These are phyloP conservation scores for Crypturellus undulatus DNA, from an alignment of 2,113 vertebrate species.

Conservation along the genomic window DNA sequence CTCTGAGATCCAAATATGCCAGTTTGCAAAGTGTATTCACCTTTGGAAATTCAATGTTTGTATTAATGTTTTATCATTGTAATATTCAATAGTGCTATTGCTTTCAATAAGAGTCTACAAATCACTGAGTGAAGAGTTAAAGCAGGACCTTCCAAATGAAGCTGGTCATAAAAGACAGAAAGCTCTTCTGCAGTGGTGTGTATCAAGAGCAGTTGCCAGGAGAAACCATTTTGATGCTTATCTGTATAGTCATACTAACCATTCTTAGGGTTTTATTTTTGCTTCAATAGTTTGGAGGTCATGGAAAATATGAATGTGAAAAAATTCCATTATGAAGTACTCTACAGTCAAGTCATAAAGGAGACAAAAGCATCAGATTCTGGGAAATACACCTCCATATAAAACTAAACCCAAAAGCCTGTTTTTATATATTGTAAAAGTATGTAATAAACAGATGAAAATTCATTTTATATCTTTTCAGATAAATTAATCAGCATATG, in stretches of 20 bases:
- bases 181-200: not conserved
- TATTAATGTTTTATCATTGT: not conserved
- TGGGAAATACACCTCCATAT: not conserved
- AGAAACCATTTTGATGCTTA: not conserved
- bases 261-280: not conserved
- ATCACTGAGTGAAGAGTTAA: not conserved
- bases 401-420: not conserved
- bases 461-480: not conserved
- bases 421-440: not conserved
- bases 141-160: not conserved
- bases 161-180: not conserved
- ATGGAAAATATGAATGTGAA: not conserved
- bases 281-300: not conserved
- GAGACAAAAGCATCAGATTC: not conserved
- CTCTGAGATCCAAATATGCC: not conserved
- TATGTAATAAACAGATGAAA: not conserved
- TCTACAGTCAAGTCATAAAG: not conserved
- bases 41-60: conserved; percentile 19
- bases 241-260: not conserved
- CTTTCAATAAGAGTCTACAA: not conserved
- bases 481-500: not conserved
- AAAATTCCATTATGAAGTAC: not conserved
- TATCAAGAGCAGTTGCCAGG: not conserved
- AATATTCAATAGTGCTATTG: not conserved
- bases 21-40: not conserved